phyloP scores from a whole-genome alignment of 2,113 vertebrate genomes.

The Sceloporus tristichus region DNA sequence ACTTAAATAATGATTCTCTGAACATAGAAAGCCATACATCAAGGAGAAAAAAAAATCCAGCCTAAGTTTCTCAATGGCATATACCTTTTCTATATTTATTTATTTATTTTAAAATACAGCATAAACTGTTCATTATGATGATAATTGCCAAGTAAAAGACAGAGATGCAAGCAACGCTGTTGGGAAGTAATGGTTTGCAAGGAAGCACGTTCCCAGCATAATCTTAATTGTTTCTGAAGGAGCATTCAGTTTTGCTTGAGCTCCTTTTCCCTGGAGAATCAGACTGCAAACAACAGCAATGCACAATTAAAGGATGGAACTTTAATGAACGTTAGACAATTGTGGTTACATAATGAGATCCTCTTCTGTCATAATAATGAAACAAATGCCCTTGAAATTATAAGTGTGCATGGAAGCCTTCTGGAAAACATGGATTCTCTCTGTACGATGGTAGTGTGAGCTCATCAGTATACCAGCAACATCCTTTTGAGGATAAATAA shows the following conservation, averaged over 20 bases:
- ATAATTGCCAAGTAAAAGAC: neutral
- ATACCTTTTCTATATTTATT: neutral
- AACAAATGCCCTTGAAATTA: constrained; percentile 23
- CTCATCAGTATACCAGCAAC: neutral
- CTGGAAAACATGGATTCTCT: neutral
- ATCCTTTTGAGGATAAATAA: neutral
- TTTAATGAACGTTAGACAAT: constrained; percentile 6
- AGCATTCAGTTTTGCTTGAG: neutral
- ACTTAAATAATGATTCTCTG: neutral
- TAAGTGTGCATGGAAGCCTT: neutral
- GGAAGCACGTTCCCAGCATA: constrained; percentile 13
- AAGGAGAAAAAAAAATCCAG: neutral
- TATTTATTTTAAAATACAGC: neutral
- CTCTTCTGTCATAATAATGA: constrained; percentile 5
- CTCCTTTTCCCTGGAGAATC: neutral
- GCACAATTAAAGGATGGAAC: constrained; percentile 25
- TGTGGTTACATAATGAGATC: constrained; percentile 17
- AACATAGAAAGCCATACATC: neutral
- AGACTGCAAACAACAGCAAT: constrained; percentile 7
- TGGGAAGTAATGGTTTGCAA: constrained; percentile 1
- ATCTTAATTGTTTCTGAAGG: constrained; percentile 2
- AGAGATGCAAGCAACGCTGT: neutral
- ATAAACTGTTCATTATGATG: neutral
- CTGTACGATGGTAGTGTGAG: neutral
- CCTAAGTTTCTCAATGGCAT: neutral